Evolutionary conservation across 23 tunicate species (phyloP), one percentile per base, ranked within the genome.

Genomic region (Botrylloides violaceus): DNA sequence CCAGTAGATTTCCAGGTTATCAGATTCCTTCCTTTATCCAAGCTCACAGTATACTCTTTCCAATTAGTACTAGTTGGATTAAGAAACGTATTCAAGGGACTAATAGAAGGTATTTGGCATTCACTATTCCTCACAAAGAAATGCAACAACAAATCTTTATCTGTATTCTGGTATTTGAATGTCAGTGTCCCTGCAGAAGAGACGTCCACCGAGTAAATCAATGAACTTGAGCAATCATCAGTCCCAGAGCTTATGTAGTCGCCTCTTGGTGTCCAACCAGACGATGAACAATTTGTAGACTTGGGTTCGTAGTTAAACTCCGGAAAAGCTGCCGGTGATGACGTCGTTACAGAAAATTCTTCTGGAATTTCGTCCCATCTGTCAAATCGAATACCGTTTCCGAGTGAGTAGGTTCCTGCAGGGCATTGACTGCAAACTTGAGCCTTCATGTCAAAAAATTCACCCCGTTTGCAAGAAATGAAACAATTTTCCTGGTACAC

Each of bases 1-100:
- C 97, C 97, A 55, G 82, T 90, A 9, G 86, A 70, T 36, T 80
- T 86, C 97, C 97, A 90, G 21, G 65, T 73, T 49, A 90, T 43
- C 19, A 83, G 68, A 65, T 90, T 73, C 1, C 80, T 38, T 3
- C 97, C 97, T 3, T 66, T 43, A 24, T 75, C 64, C 4, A 90
- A 61, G 7, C 29, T 38, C 49, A 63, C 84, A 79, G 79, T 55
- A 34, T 75, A 36, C 62, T 56, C 21, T 53, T 75, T 80, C 86
- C 86, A 80, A 12, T 70, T 66, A 9, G 95, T 76, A 6, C 95
- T 86, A 34, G 95, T 86, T 12, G 82, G 80, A 56, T 80, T 80
- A 4, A 86, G 77, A 37, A 86, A 86, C 9, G 60, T 64, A 36
- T 86, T 76, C 31, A 23, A 59, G 1, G n/a, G 28, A 5, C 70